phyloP scores from a whole-genome alignment of 2,113 vertebrate genomes.

The Nasalis larvatus region DNA sequence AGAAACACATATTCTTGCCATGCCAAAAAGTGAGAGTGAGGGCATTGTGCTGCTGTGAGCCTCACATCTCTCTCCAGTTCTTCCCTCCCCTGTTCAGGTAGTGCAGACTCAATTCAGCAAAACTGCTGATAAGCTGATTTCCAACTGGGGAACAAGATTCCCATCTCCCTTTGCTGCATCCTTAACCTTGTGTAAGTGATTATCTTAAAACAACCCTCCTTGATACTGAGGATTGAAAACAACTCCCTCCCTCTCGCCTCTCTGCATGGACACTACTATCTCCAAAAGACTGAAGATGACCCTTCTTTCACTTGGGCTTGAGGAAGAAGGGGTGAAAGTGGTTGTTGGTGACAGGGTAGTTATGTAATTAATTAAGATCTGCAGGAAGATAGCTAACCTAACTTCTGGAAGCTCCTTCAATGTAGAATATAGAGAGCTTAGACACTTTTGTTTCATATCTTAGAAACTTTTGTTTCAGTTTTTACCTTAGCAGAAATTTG shows the following conservation, averaged over 20 bases:
- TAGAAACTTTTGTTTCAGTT: background rate
- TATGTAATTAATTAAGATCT: background rate
- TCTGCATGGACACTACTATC: background rate
- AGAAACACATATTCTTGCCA: background rate
- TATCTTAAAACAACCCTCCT: background rate
- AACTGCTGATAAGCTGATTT: background rate
- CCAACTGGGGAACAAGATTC: background rate
- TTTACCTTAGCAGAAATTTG: background rate
- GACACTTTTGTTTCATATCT: background rate
- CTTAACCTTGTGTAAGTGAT: background rate
- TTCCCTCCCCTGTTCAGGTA: background rate
- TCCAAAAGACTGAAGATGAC: background rate
- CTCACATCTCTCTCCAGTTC: background rate
- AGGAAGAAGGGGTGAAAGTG: background rate
- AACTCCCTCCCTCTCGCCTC: background rate
- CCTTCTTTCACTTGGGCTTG: background rate
- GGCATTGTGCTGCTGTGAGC: background rate
- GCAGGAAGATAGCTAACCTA: background rate
- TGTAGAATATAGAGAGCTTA: background rate
- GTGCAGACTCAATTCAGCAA: background rate
- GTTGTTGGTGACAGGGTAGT: background rate
- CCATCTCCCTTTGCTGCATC: background rate
- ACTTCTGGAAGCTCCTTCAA: background rate
- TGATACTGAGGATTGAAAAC: background rate
- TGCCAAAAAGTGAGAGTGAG: background rate